Conservation (phyloP, 2,797 vertebrate genomes). For the Chanos chanos region DNA sequence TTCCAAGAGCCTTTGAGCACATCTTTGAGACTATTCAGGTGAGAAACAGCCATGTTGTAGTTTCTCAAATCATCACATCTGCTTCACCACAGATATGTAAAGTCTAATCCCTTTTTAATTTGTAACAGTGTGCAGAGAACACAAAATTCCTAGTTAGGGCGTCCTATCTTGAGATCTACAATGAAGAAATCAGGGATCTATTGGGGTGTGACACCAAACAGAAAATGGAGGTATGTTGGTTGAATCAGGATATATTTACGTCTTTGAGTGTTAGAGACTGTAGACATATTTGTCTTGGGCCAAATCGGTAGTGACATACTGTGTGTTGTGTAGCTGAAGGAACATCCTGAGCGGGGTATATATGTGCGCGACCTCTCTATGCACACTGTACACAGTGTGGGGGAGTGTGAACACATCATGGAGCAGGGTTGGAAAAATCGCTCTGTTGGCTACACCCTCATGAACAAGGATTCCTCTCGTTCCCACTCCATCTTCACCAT, state of each 20-base stretch:
- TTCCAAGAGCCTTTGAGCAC: slow-evolving; percentile 86
- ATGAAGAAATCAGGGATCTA: slow-evolving; percentile 83
- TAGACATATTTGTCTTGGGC: too few species aligned
- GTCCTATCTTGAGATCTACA: slow-evolving; percentile 90
- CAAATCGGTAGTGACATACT: too few species aligned
- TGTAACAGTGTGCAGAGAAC: slow-evolving; percentile 81
- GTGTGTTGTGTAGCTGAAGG: slow-evolving; percentile 77
- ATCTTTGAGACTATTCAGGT: slow-evolving; percentile 84
- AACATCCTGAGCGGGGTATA: slow-evolving; percentile 82
- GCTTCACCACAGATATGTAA: too few species aligned
- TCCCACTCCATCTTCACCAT: slow-evolving; percentile 90
- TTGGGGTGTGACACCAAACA: slow-evolving; percentile 84
- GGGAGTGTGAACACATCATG: slow-evolving; percentile 81
- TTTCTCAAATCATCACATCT: slow-evolving; percentile 53
- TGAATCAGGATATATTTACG: background rate
- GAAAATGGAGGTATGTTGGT: slow-evolving; percentile 80
- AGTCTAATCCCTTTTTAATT: background rate
- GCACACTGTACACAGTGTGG: slow-evolving; percentile 79
- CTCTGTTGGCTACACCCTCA: slow-evolving; percentile 82
- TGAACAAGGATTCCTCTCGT: slow-evolving; percentile 88
- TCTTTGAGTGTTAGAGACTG: too few species aligned
- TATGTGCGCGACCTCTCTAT: slow-evolving; percentile 82
- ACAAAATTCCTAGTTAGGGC: slow-evolving; percentile 85
- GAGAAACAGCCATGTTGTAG: background rate
- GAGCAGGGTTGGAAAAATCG: slow-evolving; percentile 83